Conservation (phyloP, 2,797 vertebrate genomes). For the Lagorchestes hirsutus region DNA sequence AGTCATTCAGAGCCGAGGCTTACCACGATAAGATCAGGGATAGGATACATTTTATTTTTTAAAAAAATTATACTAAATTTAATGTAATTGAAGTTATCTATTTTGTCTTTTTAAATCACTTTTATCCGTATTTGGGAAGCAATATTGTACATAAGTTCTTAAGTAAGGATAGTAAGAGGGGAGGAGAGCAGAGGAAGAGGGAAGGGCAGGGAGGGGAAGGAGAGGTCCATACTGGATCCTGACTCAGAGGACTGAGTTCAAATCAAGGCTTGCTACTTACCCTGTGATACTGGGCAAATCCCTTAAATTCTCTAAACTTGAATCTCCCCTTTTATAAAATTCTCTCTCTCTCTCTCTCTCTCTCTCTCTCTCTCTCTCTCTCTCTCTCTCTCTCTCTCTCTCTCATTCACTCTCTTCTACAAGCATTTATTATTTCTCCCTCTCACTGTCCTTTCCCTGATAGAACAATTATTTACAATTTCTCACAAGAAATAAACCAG, state of each 20-base stretch:
- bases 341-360: too few relatives aligned
- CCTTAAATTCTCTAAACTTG: neutral
- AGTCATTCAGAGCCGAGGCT: neutral
- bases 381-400: neutral
- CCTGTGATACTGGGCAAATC: neutral
- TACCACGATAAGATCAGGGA: neutral
- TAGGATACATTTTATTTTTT: neutral
- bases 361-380: neutral
- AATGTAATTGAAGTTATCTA: neutral
- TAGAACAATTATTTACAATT: neutral
- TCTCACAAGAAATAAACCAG: neutral
- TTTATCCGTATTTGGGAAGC: neutral
- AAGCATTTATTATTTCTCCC: neutral
- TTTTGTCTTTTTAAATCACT: neutral
- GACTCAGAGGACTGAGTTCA: neutral
- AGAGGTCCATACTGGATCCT: neutral
- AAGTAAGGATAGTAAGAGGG: neutral
- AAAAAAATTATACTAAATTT: neutral
- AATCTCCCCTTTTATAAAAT: neutral
- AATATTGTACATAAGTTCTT: neutral
- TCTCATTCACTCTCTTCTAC: too few relatives aligned
- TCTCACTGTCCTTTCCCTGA: neutral
- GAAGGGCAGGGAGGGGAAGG: neutral
- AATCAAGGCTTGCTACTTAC: neutral
- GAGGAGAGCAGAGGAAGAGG: neutral